Evolutionary conservation across 2,113 vertebrate species (phyloP).

Genomic region (Trichomycterus rosablanca): DNA sequence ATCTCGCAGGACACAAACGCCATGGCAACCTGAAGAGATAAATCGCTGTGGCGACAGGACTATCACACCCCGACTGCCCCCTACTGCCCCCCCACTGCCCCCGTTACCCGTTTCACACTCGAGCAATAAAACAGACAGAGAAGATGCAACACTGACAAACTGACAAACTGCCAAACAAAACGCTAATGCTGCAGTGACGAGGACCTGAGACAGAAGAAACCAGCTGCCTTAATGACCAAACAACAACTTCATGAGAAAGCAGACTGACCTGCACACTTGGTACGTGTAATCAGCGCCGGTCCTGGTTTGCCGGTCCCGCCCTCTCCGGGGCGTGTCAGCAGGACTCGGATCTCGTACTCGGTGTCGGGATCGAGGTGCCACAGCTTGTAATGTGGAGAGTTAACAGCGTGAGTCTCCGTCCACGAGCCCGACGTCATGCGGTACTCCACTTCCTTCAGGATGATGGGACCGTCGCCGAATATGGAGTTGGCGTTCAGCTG

Average conservation of each 20-base stretch:
- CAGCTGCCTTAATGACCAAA: too few species aligned
- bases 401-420: constrained; percentile 95
- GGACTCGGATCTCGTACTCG: constrained; percentile 90
- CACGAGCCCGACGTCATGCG: constrained; percentile 93
- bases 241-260: not conserved
- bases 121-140: too few species aligned
- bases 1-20: too few species aligned
- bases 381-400: constrained; percentile 90
- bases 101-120: too few species aligned
- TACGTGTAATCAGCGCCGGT: constrained; percentile 89
- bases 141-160: too few species aligned
- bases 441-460: constrained; percentile 95
- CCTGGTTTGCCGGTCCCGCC: constrained; percentile 91
- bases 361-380: constrained; percentile 98
- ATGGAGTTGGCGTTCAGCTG: constrained; percentile 98
- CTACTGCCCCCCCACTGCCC: too few species aligned
- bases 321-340: constrained; percentile 90
- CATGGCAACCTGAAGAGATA: too few species aligned
- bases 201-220: too few species aligned
- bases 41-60: too few species aligned
- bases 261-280: constrained; percentile 90
- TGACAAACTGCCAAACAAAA: too few species aligned
- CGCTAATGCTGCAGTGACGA: too few species aligned
- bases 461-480: constrained; percentile 94
- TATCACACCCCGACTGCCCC: too few species aligned